Base-by-base conservation (phyloP, 2,113 vertebrate genomes). In the Mustelus asterias region DNA sequence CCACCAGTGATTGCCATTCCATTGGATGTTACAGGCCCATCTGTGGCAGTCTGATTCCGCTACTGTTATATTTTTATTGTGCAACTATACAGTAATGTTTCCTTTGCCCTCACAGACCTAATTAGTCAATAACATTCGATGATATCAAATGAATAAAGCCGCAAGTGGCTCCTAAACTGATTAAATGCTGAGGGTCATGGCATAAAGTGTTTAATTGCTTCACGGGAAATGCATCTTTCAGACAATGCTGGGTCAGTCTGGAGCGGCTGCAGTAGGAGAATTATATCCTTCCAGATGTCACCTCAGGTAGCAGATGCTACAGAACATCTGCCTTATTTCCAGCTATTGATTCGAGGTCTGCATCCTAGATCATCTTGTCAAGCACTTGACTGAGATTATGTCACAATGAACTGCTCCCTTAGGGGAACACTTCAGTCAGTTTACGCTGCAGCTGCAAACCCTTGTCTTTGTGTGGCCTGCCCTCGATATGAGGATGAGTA, bases 51-150 rank as follows among this genome's bases (percentile, higher is more conserved):
- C 44, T 29, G 65, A 72, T 95, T 63, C 44, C 33, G 41, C 72
- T 72, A 7, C 24, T 63, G 89, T 65, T 37, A 37, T 33, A 65
- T 37, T 63, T 76, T 95, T 95, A 95, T 76, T 72, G 24, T 54
- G 41, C 14, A 48, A 4, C 41, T 29, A 4, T 14, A 95, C 41
- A 48, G 24, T 54, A 54, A 54, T 95, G 67, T 72, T 95, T 24
- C 10, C 24, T 70, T 72, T 72, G 41, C 24, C 69, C 94, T 95
- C 69, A 72, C 72, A 95, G 37, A 95, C 37, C 44, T 72, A 54
- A 95, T 72, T 72, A 95, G 26, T 44, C 69, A 95, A 95, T 95
- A 95, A 95, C 94, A 76, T 76, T 76, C 29, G 69, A 54, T 95
- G 41, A 72, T 48, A 72, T 72, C 69, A 72, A 72, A 69, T 95